A percentile compares a stretch with the other conserved stretches of the same genome.
These are phyloP conservation scores for Ceratoteleas bidentatus DNA, from an alignment of 1,140 invertebrate genomes.

Conservation along the genomic window DNA sequence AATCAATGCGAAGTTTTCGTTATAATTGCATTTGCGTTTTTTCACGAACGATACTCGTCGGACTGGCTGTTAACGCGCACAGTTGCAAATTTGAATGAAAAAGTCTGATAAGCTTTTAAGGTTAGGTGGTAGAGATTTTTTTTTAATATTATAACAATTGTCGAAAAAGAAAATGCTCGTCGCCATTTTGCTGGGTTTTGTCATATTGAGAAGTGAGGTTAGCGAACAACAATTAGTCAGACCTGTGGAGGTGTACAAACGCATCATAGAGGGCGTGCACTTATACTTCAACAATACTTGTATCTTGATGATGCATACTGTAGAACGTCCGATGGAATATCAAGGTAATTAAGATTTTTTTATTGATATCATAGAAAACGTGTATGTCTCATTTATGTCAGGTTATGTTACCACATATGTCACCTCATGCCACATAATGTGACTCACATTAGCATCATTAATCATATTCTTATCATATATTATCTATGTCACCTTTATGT, in stretches of 20 bases:
- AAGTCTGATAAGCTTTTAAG: too few species aligned
- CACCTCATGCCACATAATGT: not conserved
- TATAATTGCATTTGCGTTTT: not conserved
- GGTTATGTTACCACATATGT: too few species aligned
- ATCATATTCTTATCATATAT: too few species aligned
- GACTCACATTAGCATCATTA: too few species aligned
- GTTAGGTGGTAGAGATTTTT: too few species aligned
- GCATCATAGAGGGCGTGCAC: constrained; percentile 71
- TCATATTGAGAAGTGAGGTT: not conserved
- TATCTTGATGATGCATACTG: constrained; percentile 73
- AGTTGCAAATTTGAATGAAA: too few species aligned
- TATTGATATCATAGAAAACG: too few species aligned
- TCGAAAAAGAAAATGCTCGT: not conserved
- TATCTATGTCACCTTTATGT: not conserved
- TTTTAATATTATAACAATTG: too few species aligned
- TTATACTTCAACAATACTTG: constrained; percentile 78
- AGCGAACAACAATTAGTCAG: constrained; percentile 66
- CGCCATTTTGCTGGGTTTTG: not conserved
- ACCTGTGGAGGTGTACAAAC: constrained; percentile 69
- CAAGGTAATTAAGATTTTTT: constrained; percentile 61
- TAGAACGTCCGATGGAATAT: constrained; percentile 57
- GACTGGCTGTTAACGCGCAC: too few species aligned
- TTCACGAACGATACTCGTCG: not conserved
- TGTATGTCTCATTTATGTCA: too few species aligned
- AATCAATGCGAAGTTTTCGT: not conserved